Evolutionary conservation across 2,113 vertebrate species (phyloP).

Genomic region (Callocephalon fimbriatum): DNA sequence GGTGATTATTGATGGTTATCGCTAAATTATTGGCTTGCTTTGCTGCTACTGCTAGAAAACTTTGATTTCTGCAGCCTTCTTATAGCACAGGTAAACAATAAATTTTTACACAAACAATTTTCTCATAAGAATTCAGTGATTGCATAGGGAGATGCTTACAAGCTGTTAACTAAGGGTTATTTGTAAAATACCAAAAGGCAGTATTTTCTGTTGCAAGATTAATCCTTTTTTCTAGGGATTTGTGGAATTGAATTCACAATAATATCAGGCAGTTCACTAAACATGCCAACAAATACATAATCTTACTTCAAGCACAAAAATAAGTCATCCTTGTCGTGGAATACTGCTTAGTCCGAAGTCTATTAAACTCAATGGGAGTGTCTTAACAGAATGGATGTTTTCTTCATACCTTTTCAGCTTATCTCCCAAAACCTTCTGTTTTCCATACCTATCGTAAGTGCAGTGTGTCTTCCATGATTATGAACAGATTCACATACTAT

Average conservation of each 20-base stretch:
- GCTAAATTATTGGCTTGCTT: background rate
- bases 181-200: background rate
- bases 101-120: background rate
- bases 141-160: background rate
- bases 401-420: background rate
- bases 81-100: background rate
- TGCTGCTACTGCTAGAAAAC: background rate
- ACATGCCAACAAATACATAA: background rate
- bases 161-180: background rate
- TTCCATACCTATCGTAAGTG: background rate
- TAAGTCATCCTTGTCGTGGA: background rate
- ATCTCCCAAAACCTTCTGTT: background rate
- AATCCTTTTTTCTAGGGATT: background rate
- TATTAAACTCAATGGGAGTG: background rate
- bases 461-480: background rate
- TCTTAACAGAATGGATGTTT: background rate
- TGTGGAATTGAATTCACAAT: background rate
- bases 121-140: background rate
- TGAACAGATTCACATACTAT: background rate
- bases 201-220: background rate
- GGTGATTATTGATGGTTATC: background rate
- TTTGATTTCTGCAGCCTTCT: background rate
- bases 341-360: background rate
- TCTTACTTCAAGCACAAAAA: background rate
- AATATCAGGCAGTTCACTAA: background rate